These are phyloP conservation scores for Lysiphlebus fabarum DNA, from an alignment of 1,140 invertebrate species.

Conservation along the genomic window DNA sequence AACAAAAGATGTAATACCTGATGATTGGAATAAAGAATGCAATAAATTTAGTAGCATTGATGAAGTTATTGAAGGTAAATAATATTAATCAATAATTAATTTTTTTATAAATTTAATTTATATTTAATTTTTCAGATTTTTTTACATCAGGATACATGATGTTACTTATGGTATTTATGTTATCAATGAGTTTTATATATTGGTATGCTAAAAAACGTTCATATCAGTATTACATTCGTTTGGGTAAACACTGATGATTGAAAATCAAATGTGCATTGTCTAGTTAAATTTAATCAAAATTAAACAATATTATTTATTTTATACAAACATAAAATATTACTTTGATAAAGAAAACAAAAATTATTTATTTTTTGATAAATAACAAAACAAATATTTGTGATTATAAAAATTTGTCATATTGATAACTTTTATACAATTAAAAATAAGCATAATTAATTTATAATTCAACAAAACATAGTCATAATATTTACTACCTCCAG, in stretches of 20 bases:
- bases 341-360: no score
- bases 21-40: conserved; percentile 61
- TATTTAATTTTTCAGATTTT: conserved; percentile 41
- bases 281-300: conserved; percentile 32
- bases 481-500: no score
- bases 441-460: no score
- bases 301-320: neutral
- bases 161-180: conserved; percentile 40
- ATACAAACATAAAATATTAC: no score
- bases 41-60: conserved; percentile 18
- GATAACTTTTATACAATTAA: no score
- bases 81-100: no score
- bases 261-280: conserved; percentile 31
- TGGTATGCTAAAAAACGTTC: conserved; percentile 45
- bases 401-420: no score
- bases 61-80: no score
- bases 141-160: conserved; percentile 42
- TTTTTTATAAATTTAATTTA: neutral
- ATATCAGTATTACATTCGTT: conserved; percentile 47
- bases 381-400: no score
- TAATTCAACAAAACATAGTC: no score
- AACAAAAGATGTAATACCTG: conserved; percentile 56
- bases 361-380: no score
- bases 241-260: conserved; percentile 1
- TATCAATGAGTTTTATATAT: conserved; percentile 45